Evolutionary conservation across 2,888 invertebrate genomes (phyloP).

Genomic region (Mythimna vitellina): DNA sequence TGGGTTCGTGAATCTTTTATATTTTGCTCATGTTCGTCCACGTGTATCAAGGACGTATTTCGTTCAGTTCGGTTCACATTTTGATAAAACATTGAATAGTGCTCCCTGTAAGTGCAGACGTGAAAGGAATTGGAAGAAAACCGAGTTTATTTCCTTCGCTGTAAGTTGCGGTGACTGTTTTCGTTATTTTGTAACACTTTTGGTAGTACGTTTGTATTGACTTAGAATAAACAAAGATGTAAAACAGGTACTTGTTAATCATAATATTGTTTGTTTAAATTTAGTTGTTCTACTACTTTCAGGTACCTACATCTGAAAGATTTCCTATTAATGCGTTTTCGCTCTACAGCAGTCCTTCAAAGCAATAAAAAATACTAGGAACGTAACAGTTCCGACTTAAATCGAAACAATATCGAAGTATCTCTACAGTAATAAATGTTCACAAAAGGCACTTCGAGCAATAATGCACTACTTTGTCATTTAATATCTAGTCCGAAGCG

Average conservation of each 20-base stretch:
- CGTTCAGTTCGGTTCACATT: slow-evolving; percentile 31
- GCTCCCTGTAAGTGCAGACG: slow-evolving; percentile 53
- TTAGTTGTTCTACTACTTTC: background rate
- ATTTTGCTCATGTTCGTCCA: slow-evolving; percentile 43
- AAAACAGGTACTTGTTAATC: background rate
- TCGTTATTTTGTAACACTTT: background rate
- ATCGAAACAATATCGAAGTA: slow-evolving; percentile 16
- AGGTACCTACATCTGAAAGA: background rate
- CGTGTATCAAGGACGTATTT: slow-evolving; percentile 41
- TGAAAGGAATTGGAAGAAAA: slow-evolving; percentile 42
- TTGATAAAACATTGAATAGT: slow-evolving; percentile 58
- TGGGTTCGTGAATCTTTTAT: slow-evolving; percentile 30
- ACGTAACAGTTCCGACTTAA: slow-evolving; percentile 7
- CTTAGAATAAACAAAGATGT: background rate
- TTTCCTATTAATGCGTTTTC: background rate
- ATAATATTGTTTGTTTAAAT: background rate
- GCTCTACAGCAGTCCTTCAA: background rate
- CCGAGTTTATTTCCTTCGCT: slow-evolving; percentile 8
- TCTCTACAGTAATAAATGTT: slow-evolving; percentile 49
- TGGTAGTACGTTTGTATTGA: background rate
- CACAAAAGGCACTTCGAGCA: slow-evolving; percentile 50
- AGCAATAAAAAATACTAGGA: background rate
- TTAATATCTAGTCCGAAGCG: slow-evolving; percentile 40
- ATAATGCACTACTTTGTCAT: slow-evolving; percentile 51
- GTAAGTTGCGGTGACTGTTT: slow-evolving; percentile 12